phyloP scores from a whole-genome alignment of 2,113 vertebrate species.

The Lampris incognitus region DNA sequence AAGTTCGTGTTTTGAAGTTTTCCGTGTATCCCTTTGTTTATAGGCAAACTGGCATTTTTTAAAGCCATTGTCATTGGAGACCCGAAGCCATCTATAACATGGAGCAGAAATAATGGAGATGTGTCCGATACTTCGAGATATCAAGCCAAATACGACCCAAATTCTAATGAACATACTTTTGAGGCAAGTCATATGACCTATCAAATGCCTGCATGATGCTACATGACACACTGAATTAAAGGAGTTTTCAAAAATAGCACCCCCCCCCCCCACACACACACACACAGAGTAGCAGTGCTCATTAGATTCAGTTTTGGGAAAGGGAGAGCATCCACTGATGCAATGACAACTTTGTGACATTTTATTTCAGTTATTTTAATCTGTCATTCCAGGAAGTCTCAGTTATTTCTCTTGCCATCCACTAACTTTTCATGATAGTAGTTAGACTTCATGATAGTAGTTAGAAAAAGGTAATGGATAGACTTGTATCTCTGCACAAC shows the following conservation, averaged over 20 bases:
- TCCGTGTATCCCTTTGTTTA: neutral
- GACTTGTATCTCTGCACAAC: too few species aligned
- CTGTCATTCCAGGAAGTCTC: too few species aligned
- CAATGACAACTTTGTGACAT: too few species aligned
- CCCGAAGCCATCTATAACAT: constrained; percentile 81
- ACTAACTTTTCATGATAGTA: too few species aligned
- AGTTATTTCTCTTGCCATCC: too few species aligned
- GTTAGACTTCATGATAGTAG: too few species aligned
- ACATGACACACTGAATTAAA: constrained; percentile 20
- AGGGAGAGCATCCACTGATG: too few species aligned
- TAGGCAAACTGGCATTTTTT: constrained; percentile 89
- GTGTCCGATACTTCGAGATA: constrained; percentile 84
- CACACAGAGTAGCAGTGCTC: neutral
- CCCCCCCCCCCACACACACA: neutral
- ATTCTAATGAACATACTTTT: constrained; percentile 81
- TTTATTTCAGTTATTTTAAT: too few species aligned
- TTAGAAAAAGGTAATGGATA: too few species aligned
- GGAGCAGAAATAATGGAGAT: constrained; percentile 78
- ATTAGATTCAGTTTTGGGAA: too few species aligned
- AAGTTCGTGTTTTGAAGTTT: too few species aligned
- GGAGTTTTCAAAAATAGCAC: neutral
- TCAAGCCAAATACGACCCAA: constrained; percentile 68
- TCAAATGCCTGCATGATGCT: constrained; percentile 26
- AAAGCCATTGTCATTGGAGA: constrained; percentile 86
- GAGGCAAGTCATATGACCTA: constrained; percentile 77